Evolutionary conservation across 2,797 vertebrate genomes (phyloP), one percentile per base, ranked within the genome.

Genomic region (Pipistrellus nathusii): DNA sequence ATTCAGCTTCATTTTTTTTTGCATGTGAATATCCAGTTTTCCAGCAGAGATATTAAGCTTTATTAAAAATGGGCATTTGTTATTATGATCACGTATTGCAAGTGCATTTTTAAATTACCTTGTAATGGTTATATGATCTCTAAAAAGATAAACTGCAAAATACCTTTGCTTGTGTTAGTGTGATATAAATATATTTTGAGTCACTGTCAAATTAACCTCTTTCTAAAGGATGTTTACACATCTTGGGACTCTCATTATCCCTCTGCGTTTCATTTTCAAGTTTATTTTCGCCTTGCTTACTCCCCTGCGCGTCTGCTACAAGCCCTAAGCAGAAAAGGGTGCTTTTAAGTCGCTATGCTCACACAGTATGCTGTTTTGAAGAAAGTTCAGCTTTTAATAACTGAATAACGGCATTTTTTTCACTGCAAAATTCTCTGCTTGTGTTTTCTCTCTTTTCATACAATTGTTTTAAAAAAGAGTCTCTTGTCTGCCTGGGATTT

Each of bases 61-160:
- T 48, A 38, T 91, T 72, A 23, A 72, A 95, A 76, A 48, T 48
- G 17, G 10, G 17, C 44, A 87, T 84, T 38, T 62, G 51, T 91
- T 83, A 64, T 77, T 82, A 51, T 30, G 41, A 7, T 71, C 6
- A 75, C 30, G 4, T 95, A 88, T 88, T 85, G 9, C 25, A 77
- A 85, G n/a, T 35, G 11, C 10, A 35, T 83, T 90, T 96, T 81
- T 21, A 69, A 93, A 62, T 69, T 88, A 51, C 2, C n/a, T 95
- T 90, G 72, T 20, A 25, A 25, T 12, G 75, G 59, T 68, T 59
- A 10, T 21, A 32, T 77, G 41, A 6, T 55, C 10, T 73, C 35
- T 71, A 41, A 88, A 85, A 71, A 78, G 17, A 9, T 57, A 76
- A 86, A 75, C 32, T 20, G 10, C 23, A 62, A 44, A 90, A n/a